Evolutionary conservation across 1,140 invertebrate species (phyloP), one percentile per base, ranked within the genome.

Genomic region (Euglossa dilemma): DNA sequence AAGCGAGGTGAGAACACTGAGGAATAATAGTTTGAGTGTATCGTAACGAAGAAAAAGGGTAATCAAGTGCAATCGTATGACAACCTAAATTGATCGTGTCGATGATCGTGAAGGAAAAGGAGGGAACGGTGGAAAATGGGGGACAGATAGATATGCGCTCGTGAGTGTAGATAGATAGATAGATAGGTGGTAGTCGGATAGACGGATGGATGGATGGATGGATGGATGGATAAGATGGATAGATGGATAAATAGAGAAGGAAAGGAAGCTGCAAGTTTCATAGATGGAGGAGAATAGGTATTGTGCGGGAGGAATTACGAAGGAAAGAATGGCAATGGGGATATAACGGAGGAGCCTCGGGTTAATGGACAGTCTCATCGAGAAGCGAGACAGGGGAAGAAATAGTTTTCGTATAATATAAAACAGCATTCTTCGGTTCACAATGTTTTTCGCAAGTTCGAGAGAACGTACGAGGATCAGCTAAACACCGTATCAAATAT

Each of bases 381-480:
- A 43, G n/a, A 81, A 72, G 61, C 82, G 66, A 82, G 78, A 72
- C 59, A 57, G 18, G 47, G 57, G 43, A 25, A 70, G 18, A 70
- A 63, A 56, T 54, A 69, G 63, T 69, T 64, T 36, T 73, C 78
- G 80, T 80, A 70, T 84, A 85, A 78, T 63, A 83, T 66, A 88
- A 86, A 90, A 86, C 87, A 90, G 89, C 86, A 86, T 89, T 81
- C 80, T 80, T 86, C 84, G 75, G 80, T 73, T 73, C 69, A 81
- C 56, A 64, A 69, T 86, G 76, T 88, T 83, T 66, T 59, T 86
- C 84, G 76, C 74, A 66, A 80, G 86, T 84, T 83, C 75, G 69
- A 63, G 45, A 73, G 63, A 71, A 75, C 73, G 43, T 75, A 76
- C 59, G 80, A 85, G 61, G 54, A 50, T 57, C 75, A 66, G 47